Evolutionary conservation across 1,140 invertebrate genomes (phyloP).

Genomic region (Oncopodura yosiiana): DNA sequence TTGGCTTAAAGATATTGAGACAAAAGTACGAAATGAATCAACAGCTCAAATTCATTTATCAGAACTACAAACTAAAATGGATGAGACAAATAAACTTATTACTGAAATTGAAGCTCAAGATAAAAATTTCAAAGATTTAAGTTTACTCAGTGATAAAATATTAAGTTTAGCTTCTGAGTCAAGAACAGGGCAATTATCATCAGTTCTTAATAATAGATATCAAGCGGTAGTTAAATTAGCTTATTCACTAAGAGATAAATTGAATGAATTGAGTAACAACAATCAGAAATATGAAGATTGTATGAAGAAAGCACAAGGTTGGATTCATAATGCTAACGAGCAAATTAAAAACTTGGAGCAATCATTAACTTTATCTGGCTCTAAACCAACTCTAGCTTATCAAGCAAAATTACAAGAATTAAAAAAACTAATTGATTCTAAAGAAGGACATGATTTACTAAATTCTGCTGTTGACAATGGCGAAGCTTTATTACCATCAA

Average conservation of each 20-base stretch:
- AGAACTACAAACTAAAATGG: slow-evolving; percentile 60
- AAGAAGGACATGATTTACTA: slow-evolving; percentile 64
- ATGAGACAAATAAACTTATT: slow-evolving; percentile 54
- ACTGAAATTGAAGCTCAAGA: slow-evolving; percentile 54
- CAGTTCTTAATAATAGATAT: slow-evolving; percentile 64
- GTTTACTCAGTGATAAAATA: slow-evolving; percentile 58
- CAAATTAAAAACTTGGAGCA: slow-evolving; percentile 59
- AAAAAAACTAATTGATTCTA: slow-evolving; percentile 38
- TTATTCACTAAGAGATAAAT: slow-evolving; percentile 53
- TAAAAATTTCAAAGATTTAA: slow-evolving; percentile 55
- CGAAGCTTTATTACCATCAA: slow-evolving; percentile 74
- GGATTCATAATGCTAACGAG: slow-evolving; percentile 63
- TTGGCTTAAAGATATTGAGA: slow-evolving; percentile 81
- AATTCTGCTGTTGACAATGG: slow-evolving; percentile 73
- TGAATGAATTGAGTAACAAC: slow-evolving; percentile 56
- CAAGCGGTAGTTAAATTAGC: slow-evolving; percentile 63
- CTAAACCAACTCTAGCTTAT: slow-evolving; percentile 50
- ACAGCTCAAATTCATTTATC: slow-evolving; percentile 56
- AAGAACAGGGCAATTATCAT: slow-evolving; percentile 64
- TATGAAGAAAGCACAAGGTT: slow-evolving; percentile 60
- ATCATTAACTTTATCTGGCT: slow-evolving; percentile 50
- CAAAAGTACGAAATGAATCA: slow-evolving; percentile 61
- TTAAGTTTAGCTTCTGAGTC: slow-evolving; percentile 67
- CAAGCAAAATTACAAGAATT: slow-evolving; percentile 50
- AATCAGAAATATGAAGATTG: slow-evolving; percentile 56